phyloP scores from a whole-genome alignment of 1,140 invertebrate species.

The Nasonia vitripennis region DNA sequence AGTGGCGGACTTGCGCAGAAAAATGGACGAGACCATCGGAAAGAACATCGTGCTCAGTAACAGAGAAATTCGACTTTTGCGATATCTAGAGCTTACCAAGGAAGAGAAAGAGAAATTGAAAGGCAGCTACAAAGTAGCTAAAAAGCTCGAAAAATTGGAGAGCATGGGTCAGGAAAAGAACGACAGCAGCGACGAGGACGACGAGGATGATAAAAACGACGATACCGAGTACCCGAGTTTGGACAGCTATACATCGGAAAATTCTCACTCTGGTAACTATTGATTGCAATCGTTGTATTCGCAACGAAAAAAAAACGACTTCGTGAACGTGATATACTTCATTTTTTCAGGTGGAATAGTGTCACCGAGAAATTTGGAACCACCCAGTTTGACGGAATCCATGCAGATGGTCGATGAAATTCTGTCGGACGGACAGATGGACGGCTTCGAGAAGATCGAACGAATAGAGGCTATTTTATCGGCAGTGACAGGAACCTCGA shows the following conservation, averaged over 20 bases:
- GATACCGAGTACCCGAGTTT: conserved; percentile 86
- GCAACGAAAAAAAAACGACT: neutral
- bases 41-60: conserved; percentile 94
- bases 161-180: conserved; percentile 82
- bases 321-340: neutral
- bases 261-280: conserved; percentile 75
- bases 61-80: conserved; percentile 90
- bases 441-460: conserved; percentile 90
- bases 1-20: conserved; percentile 89
- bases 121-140: conserved; percentile 93
- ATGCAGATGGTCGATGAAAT: conserved; percentile 93
- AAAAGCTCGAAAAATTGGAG: conserved; percentile 93
- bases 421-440: conserved; percentile 87
- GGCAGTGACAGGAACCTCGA: conserved; percentile 80
- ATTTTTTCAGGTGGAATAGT: conserved; percentile 74
- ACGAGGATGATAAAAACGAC: conserved; percentile 81
- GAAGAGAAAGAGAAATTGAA: conserved; percentile 95
- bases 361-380: conserved; percentile 84
- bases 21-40: conserved; percentile 84
- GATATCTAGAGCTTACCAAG: conserved; percentile 93
- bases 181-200: conserved; percentile 82
- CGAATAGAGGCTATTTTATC: conserved; percentile 89
- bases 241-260: conserved; percentile 85
- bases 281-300: neutral
- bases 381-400: conserved; percentile 91